Percentiles rank a stretch among this genome's conserved stretches.
Evolutionary conservation across 2,113 vertebrate genomes (phyloP).

Genomic region (Amphilophus citrinellus): DNA sequence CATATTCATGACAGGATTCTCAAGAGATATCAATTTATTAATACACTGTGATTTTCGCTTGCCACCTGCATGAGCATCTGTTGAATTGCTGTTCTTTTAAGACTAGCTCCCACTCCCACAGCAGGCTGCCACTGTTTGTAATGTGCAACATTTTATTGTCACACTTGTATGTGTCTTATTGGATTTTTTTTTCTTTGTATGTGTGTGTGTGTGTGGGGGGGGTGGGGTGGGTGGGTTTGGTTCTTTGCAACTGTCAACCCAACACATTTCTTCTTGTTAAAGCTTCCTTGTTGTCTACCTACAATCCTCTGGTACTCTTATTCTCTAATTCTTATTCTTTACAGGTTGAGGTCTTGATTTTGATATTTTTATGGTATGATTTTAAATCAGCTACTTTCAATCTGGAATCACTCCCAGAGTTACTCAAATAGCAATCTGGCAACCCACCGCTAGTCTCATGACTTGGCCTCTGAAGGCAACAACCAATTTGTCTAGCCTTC

Average conservation of each 20-base stretch:
- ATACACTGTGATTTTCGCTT: neutral
- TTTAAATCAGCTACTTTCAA: neutral
- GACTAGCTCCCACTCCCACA: neutral
- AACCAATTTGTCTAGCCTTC: neutral
- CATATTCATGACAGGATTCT: neutral
- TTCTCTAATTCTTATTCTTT: neutral
- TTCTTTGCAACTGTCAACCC: neutral
- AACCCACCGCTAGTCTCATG: neutral
- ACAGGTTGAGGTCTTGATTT: neutral
- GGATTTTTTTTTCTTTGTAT: too few relatives aligned
- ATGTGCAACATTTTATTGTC: neutral
- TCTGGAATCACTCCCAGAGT: neutral
- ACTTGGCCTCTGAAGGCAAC: neutral
- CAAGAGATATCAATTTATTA: constrained; percentile 16
- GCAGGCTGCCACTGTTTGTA: neutral
- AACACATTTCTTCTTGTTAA: neutral
- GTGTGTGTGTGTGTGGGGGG: too few relatives aligned
- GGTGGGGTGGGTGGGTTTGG: neutral
- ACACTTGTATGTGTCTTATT: neutral
- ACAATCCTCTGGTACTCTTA: neutral
- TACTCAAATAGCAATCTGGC: neutral
- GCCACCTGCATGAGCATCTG: constrained; percentile 39
- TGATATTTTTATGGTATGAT: neutral
- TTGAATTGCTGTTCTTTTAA: neutral
- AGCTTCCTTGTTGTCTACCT: neutral